Evolutionary conservation across 2,797 vertebrate species (phyloP), one percentile per base, ranked within the genome.

Genomic region (Spinus pinus): DNA sequence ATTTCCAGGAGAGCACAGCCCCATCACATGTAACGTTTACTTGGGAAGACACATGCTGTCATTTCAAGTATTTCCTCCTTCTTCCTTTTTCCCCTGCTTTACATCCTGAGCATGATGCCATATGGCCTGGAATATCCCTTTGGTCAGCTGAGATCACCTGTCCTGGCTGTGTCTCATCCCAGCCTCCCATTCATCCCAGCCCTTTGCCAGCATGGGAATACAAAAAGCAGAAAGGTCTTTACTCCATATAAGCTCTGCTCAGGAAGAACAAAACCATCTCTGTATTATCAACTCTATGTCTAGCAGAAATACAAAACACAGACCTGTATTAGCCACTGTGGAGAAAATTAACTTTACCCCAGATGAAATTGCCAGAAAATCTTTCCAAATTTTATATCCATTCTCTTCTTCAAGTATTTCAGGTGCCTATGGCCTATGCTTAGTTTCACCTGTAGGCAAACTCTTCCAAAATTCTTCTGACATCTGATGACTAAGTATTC

Each of bases 111-210:
- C 57, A 9, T 49, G 33, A 19, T 2, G 21, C 5, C 35, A 19
- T 15, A 27, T 16, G 31, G 35, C 2, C 12, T 23, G 57, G 57
- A 70, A 78, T 41, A 41, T 35, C 21, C 9, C 65, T 62, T 33
- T 31, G 56, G 31, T 62, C 41, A 62, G 17, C 3, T 47, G 17
- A 7, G 14, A 3, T 42, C 5, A 1, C 25, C 64, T 86, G 41
- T 49, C 65, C 30, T 0, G 0, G 10, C 30, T 54, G 30, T 31
- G 35, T 77, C 35, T 41, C 21, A 1, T 8, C 35, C 39, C 54
- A 46, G 0, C 2, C 20, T 67, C 12, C 20, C 41, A 33, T 8
- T 3, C 2, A 25, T 6, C 3, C 39, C 16, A 61, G 24, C 20
- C 24, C 14, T 33, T 62, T 8, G 5, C 41, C 41, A 70, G 10